Percentiles rank a stretch among this genome's conserved stretches.
Conservation (phyloP, 2,888 invertebrate genomes). For the Cheilosia grossa region DNA sequence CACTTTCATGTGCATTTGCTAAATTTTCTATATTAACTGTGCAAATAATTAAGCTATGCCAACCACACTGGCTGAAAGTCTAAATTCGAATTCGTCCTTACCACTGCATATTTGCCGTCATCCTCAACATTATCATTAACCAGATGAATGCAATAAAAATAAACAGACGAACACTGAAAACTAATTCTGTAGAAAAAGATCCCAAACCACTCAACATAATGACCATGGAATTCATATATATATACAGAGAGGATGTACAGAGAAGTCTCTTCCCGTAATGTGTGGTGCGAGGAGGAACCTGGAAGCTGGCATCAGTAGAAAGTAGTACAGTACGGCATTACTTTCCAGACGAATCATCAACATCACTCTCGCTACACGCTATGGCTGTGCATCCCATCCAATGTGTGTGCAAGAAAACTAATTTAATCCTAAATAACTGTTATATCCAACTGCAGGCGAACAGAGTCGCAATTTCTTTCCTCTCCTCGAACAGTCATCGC, state of each 20-base stretch:
- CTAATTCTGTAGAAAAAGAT: constrained; percentile 29
- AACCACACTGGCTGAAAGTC: constrained; percentile 4
- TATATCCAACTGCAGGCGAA: constrained; percentile 52
- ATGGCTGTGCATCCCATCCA: constrained; percentile 22
- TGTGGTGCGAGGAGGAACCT: constrained; percentile 41
- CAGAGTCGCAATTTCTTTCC: constrained; percentile 71
- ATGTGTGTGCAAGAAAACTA: constrained; percentile 64
- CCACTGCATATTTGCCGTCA: constrained; percentile 21
- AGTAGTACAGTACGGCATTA: neutral
- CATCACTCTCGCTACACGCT: constrained; percentile 42
- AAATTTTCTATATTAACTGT: no score
- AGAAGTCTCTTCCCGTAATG: constrained; percentile 17
- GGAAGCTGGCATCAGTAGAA: constrained; percentile 18
- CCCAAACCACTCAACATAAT: constrained; percentile 71
- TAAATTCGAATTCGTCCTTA: constrained; percentile 25
- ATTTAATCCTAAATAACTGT: constrained; percentile 74
- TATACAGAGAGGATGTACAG: constrained; percentile 4
- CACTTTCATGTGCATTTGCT: no score
- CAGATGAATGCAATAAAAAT: constrained; percentile 47
- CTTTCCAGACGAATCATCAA: constrained; percentile 47
- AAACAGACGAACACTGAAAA: constrained; percentile 36
- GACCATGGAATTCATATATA: constrained; percentile 39
- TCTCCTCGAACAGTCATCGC: constrained; percentile 62
- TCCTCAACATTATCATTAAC: constrained; percentile 59
- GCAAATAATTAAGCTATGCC: constrained; percentile 7